Evolutionary conservation across 2,113 vertebrate species (phyloP), one percentile per base, ranked within the genome.

Genomic region (Gadus chalcogrammus): DNA sequence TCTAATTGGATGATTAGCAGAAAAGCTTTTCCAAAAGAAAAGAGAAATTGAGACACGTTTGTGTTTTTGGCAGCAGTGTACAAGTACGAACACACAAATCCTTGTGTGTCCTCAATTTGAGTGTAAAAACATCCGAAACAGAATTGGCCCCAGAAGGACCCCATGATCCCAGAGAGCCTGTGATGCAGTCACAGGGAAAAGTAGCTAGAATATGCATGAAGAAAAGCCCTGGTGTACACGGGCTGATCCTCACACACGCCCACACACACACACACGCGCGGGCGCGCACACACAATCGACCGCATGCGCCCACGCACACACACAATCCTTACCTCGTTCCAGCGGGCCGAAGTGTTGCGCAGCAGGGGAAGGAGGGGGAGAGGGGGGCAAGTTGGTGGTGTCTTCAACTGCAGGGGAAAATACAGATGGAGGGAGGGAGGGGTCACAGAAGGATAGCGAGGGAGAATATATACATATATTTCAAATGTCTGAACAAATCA

Each of bases 361-460:
- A 76, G 97, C 95, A 84, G 97, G 97, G 1, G 97, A 99, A 0
- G 95, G 97, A 70, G 97, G 97, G 42, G 97, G 97, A 66, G 97
- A 99, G 68, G 97, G 97, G 82, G 97, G 97, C 90, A 99, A 91
- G 84, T 99, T 97, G 87, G 95, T 91, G 73, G 96, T 95, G 81
- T 99, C 97, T 91, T 99, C 97, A 65, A 95, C 95, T 97, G 88
- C 80, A 91, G 24, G 79, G 80, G 75, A 81, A 59, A 62, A 56
- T 71, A 16, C 56, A 38, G 64, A 73, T 15, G 17, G 27, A 35
- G 62, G 9, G 28, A 64, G 62, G n/a, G 31, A 38, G 28, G 35
- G 62, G n/a, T 3, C 17, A 13, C 17, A 4, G 31, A 64, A 16
- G 38, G 62, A 38, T 5, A 64, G 27, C 15, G 8, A 28, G 24